Conservation (phyloP, 2,113 vertebrate genomes). For the Nematolebias whitei region DNA sequence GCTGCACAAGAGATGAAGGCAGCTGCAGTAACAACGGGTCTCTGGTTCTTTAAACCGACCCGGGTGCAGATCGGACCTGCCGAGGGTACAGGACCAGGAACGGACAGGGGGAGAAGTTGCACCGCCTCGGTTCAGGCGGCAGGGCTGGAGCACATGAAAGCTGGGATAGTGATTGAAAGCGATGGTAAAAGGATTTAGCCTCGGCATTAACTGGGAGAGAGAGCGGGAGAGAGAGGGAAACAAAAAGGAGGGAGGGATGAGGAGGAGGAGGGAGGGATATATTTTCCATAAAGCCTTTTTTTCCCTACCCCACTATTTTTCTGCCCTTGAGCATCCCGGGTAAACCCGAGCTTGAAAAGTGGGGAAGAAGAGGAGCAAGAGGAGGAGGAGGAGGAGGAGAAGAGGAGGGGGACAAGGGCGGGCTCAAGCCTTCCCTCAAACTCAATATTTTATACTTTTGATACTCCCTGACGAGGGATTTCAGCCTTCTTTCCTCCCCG, state of each 20-base stretch:
- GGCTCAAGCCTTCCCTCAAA: slow-evolving; percentile 71
- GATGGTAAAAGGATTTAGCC: slow-evolving; percentile 90
- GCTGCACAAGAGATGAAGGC: slow-evolving; percentile 12
- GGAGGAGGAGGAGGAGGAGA: slow-evolving; percentile 39
- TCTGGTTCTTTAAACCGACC: slow-evolving; percentile 86
- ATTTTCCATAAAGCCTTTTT: slow-evolving; percentile 82
- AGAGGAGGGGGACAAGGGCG: slow-evolving; percentile 49
- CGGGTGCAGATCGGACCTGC: slow-evolving; percentile 60
- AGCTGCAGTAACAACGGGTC: neutral
- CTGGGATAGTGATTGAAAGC: slow-evolving; percentile 91
- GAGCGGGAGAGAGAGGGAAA: slow-evolving; percentile 59
- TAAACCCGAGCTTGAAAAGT: slow-evolving; percentile 81
- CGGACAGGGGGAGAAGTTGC: slow-evolving; percentile 84
- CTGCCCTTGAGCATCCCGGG: slow-evolving; percentile 85
- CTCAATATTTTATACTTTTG: slow-evolving; percentile 78
- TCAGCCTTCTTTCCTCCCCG: slow-evolving; percentile 42
- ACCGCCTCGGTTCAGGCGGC: slow-evolving; percentile 85
- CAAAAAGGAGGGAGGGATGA: slow-evolving; percentile 49
- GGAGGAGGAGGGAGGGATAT: slow-evolving; percentile 68
- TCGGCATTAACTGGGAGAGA: slow-evolving; percentile 84
- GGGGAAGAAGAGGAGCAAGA: slow-evolving; percentile 58
- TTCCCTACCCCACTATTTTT: slow-evolving; percentile 70
- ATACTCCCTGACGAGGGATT: slow-evolving; percentile 71
- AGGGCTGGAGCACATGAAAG: slow-evolving; percentile 84
- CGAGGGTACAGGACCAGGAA: slow-evolving; percentile 62